phyloP scores from a whole-genome alignment of 2,797 vertebrate species.

The Sorex maritimensis region DNA sequence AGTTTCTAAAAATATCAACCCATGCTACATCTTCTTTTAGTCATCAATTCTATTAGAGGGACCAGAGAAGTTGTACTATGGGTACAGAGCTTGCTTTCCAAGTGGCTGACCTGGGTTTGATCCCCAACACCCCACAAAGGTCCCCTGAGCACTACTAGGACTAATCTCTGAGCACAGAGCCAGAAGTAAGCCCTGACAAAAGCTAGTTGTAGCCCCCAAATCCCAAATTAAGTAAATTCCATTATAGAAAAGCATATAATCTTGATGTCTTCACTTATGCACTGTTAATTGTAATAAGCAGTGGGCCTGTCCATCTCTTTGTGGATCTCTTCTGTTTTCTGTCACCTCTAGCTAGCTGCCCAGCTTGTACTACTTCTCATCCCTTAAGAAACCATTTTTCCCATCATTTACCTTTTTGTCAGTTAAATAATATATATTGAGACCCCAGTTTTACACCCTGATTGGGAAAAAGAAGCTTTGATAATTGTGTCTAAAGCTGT shows the following conservation, averaged over 20 bases:
- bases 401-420: neutral
- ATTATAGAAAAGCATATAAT: neutral
- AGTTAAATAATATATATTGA: neutral
- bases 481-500: neutral
- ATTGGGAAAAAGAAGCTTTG: neutral
- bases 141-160: too few relatives aligned
- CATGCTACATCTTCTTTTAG: neutral
- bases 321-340: neutral
- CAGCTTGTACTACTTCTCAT: neutral
- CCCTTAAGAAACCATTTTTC: neutral
- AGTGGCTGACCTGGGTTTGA: too few relatives aligned
- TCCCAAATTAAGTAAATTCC: too few relatives aligned
- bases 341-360: neutral
- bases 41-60: too few relatives aligned
- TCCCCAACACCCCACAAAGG: too few relatives aligned
- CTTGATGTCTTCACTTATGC: neutral
- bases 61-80: too few relatives aligned
- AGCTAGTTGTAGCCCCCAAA: too few relatives aligned
- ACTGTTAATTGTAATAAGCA: neutral
- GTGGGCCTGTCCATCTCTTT: too few relatives aligned
- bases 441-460: neutral
- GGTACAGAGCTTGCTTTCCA: too few relatives aligned
- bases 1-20: neutral
- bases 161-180: too few relatives aligned
- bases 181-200: too few relatives aligned